Base-by-base conservation (phyloP, 2,113 vertebrate species). In the Anarhynchus alexandrinus region DNA sequence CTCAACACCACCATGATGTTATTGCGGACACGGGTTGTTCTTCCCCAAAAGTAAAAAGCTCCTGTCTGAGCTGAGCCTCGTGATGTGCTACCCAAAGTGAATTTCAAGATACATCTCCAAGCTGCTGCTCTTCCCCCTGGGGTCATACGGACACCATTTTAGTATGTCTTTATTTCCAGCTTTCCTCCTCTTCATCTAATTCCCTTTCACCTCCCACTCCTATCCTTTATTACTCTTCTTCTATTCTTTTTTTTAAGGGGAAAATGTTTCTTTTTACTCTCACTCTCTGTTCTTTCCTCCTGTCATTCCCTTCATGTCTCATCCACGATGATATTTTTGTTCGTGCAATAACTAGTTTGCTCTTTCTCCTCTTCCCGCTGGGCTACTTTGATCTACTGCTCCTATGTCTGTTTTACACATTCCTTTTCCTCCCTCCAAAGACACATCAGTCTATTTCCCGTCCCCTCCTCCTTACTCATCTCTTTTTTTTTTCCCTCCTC, bases 301-400 rank as follows among this genome's bases (percentile, higher is more conserved):
- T 88, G 85, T 89, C 91, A 93, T 83, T 93, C 82, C 85, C 90
- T 96, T 96, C 87, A 83, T 69, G 74, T 91, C 79, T 93, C 67
- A 88, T 87, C 93, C 91, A 65, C 12, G 6, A 90, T 55, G 86
- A 69, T 95, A 86, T 93, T 95, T 95, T 84, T 87, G 55, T 92
- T 93, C 87, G 1, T 47, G 82, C 91, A 91, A 94, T 94, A 91
- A 95, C 93, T 87, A 82, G 73, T 96, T 96, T 96, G 86, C 91
- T 96, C 95, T 94, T 92, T 95, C 95, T 96, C 86, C 93, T 94
- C 93, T 94, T 91, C 94, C 95, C 4, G 23, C 88, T 94, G 91
- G 82, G 87, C 87, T 78, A 38, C 94, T 95, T 97, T 94, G 93
- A 96, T 94, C 86, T 95, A 55, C 90, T 88, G 58, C 40, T 93